Conservation (phyloP, 2,797 vertebrate species). For the Danio albolineatus region DNA sequence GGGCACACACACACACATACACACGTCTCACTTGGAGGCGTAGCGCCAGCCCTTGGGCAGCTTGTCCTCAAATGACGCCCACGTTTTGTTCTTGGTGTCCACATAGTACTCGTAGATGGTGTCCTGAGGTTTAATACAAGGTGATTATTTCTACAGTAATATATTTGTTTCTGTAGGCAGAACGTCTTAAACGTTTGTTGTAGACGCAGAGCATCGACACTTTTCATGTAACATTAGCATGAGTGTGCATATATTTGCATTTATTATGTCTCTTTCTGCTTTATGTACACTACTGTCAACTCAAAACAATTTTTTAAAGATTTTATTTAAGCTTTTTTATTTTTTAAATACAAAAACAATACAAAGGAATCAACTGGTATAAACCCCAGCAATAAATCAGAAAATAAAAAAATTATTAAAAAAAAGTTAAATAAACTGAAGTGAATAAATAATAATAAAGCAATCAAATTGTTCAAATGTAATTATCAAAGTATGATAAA, state of each 20-base stretch:
- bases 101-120: constrained; percentile 90
- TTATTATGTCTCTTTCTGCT: not conserved
- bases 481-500: too few species aligned
- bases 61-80: constrained; percentile 87
- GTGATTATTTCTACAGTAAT: constrained; percentile 29
- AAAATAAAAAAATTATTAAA: too few species aligned
- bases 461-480: too few species aligned
- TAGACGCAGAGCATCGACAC: not conserved
- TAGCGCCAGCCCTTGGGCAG: constrained; percentile 87
- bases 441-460: too few species aligned
- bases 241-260: not conserved
- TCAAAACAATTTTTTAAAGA: not conserved
- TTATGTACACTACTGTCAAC: not conserved
- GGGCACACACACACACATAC: constrained; percentile 30
- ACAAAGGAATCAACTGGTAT: too few species aligned
- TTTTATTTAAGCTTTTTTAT: too few species aligned
- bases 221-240: constrained; percentile 19
- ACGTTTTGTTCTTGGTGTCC: constrained; percentile 83
- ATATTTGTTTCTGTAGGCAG: constrained; percentile 33
- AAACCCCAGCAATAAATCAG: too few species aligned
- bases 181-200: not conserved
- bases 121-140: constrained; percentile 74
- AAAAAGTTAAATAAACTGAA: too few species aligned
- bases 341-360: too few species aligned
- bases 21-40: constrained; percentile 78